Evolutionary conservation across 2,113 vertebrate genomes (phyloP).

Genomic region (Tragelaphus strepsiceros): DNA sequence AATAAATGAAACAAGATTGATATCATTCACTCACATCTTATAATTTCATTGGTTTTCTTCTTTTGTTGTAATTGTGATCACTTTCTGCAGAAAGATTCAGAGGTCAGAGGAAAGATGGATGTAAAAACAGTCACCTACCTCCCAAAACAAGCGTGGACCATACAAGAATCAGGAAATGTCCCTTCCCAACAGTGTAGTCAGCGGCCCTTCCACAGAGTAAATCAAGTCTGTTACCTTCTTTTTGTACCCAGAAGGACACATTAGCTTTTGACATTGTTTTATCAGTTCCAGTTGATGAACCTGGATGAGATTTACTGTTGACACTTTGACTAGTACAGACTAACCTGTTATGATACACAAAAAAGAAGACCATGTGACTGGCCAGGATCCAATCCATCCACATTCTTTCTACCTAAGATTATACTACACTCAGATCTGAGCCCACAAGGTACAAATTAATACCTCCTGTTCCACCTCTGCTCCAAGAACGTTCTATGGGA

Average conservation of each 20-base stretch:
- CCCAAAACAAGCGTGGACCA: slow-evolving; percentile 24
- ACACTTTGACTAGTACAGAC: not conserved
- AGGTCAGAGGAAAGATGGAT: not conserved
- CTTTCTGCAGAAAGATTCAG: not conserved
- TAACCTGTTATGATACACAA: not conserved
- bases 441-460: not conserved
- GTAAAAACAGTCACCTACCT: slow-evolving; percentile 55
- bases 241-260: not conserved
- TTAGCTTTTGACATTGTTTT: not conserved
- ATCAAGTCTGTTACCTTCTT: not conserved
- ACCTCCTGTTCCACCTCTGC: not conserved
- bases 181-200: not conserved
- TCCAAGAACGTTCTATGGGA: not conserved
- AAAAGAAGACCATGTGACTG: not conserved
- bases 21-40: not conserved
- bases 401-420: not conserved
- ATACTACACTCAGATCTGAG: not conserved
- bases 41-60: not conserved
- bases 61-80: not conserved
- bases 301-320: not conserved
- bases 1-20: not conserved
- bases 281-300: not conserved
- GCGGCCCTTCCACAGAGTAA: slow-evolving; percentile 45
- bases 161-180: not conserved
- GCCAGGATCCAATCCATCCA: not conserved